phyloP scores from a whole-genome alignment of 1,140 invertebrate species.

The Drosophila setifemur region DNA sequence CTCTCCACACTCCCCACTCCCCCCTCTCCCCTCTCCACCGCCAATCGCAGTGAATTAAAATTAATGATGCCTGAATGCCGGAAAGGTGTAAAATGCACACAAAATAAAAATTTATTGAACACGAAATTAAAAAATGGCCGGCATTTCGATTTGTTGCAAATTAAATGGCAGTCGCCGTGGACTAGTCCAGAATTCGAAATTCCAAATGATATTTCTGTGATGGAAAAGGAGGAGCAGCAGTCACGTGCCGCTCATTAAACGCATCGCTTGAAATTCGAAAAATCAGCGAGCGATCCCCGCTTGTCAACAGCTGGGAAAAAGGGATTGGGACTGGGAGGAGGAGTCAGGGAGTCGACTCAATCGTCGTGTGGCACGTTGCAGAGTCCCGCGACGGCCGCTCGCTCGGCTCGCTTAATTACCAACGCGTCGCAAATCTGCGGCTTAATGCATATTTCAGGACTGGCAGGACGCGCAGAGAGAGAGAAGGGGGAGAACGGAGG shows the following conservation, averaged over 20 bases:
- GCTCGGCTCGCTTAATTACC: slow-evolving; percentile 74
- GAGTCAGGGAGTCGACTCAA: too few species aligned
- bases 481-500: not conserved
- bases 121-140: slow-evolving; percentile 37
- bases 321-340: too few species aligned
- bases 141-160: slow-evolving; percentile 42
- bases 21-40: too few species aligned
- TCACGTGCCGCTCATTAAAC: slow-evolving; percentile 81
- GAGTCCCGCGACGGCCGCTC: slow-evolving; percentile 6
- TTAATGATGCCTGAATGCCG: slow-evolving; percentile 43
- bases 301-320: slow-evolving; percentile 42
- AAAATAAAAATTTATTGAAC: slow-evolving; percentile 54
- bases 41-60: slow-evolving; percentile 50
- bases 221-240: not conserved
- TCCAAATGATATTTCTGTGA: slow-evolving; percentile 26
- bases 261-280: slow-evolving; percentile 78
- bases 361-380: slow-evolving; percentile 24
- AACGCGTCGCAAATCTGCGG: slow-evolving; percentile 70
- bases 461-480: not conserved
- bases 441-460: slow-evolving; percentile 72
- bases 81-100: slow-evolving; percentile 52
- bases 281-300: slow-evolving; percentile 37
- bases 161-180: slow-evolving; percentile 35
- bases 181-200: slow-evolving; percentile 35
- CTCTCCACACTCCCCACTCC: too few species aligned